These are phyloP conservation scores for Typhlichthys subterraneus DNA, from an alignment of 2,797 vertebrate genomes.

Conservation along the genomic window DNA sequence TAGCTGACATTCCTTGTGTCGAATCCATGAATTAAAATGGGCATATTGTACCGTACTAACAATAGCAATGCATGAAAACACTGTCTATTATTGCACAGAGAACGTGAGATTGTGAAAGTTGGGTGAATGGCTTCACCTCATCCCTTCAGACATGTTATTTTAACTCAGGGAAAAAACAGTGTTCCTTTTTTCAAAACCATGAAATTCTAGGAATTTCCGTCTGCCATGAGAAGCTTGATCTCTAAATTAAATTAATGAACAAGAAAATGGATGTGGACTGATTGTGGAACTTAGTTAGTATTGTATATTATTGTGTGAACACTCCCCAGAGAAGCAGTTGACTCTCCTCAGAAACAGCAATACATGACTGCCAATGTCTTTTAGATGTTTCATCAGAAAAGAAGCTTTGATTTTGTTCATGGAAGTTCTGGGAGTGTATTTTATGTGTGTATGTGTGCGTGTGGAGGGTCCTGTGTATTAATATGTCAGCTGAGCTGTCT, in stretches of 20 bases:
- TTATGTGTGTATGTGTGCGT: background rate
- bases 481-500: constrained; percentile 29
- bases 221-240: constrained; percentile 14
- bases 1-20: constrained; percentile 55
- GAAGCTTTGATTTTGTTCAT: no score
- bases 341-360: constrained; percentile 17
- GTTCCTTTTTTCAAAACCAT: constrained; percentile 28
- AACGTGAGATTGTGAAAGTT: background rate
- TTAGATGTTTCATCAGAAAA: no score
- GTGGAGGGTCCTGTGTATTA: constrained; percentile 6
- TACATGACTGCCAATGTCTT: background rate
- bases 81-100: constrained; percentile 13
- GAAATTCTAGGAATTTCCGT: constrained; percentile 46
- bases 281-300: constrained; percentile 33
- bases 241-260: constrained; percentile 31
- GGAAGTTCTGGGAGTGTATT: background rate
- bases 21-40: constrained; percentile 37
- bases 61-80: constrained; percentile 13
- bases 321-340: background rate
- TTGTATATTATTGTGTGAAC: constrained; percentile 49
- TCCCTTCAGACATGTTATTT: constrained; percentile 2
- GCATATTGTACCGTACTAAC: constrained; percentile 17
- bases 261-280: constrained; percentile 47
- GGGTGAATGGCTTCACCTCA: background rate
- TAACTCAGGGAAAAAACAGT: constrained; percentile 2